phyloP scores from a whole-genome alignment of 2,888 invertebrate species.

The Lapara coniferarum region DNA sequence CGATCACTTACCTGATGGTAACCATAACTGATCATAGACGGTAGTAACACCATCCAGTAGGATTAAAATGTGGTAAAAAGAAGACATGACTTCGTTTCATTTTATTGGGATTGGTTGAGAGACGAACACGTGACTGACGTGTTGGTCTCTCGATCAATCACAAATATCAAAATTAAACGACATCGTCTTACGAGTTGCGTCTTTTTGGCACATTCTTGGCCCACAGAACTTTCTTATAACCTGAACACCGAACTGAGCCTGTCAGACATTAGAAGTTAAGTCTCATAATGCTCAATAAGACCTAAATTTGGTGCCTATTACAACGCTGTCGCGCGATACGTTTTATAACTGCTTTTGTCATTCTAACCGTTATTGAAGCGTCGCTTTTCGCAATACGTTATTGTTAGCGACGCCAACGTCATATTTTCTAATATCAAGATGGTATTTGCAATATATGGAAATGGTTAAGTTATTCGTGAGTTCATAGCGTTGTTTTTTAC shows the following conservation, averaged over 20 bases:
- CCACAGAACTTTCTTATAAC: not conserved
- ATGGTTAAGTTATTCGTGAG: not conserved
- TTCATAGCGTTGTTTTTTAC: not conserved
- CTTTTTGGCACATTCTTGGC: too few relatives aligned
- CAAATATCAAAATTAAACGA: too few relatives aligned
- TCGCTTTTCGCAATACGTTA: constrained; percentile 5
- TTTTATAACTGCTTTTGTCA: constrained; percentile 20
- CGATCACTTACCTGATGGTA: too few relatives aligned
- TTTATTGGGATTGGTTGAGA: too few relatives aligned
- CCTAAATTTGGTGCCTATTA: constrained; percentile 3
- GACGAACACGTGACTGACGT: too few relatives aligned
- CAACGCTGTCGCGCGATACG: not conserved
- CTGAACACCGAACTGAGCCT: not conserved
- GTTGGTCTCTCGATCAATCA: too few relatives aligned
- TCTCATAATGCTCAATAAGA: constrained; percentile 1
- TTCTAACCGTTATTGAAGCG: constrained; percentile 9
- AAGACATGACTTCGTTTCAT: too few relatives aligned
- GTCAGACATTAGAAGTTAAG: not conserved
- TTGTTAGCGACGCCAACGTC: constrained; percentile 3
- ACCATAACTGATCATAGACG: too few relatives aligned
- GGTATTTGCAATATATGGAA: not conserved
- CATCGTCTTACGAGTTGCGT: too few relatives aligned
- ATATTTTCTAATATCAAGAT: not conserved
- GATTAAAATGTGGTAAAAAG: too few relatives aligned
- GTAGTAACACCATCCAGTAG: too few relatives aligned